Base-by-base conservation (phyloP, 2,113 vertebrate genomes). In the Pipra filicauda region DNA sequence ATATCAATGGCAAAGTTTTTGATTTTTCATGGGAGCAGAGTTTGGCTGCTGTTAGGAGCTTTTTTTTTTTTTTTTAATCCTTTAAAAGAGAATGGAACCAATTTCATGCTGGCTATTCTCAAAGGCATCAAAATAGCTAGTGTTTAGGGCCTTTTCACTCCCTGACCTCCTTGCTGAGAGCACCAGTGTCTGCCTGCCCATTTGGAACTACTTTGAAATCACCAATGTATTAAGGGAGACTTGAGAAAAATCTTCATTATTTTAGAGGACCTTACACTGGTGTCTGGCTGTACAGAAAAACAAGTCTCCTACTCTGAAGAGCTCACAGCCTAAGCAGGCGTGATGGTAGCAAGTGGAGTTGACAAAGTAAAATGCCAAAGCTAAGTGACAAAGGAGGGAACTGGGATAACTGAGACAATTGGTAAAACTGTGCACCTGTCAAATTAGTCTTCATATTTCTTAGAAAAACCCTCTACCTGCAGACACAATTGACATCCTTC, bases 201-300 rank as follows among this genome's bases (percentile, higher is more conserved):
- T 78, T 82, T 85, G 43, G 43, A 89, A 80, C 39, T 51, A 43
- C 67, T 88, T 95, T 80, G 55, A 94, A 94, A 91, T 79, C 33
- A 70, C 44, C 28, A 51, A 5, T 46, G 15, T 88, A 70, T 90
- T 86, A 85, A 83, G 2, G 2, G 44, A 70, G 49, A 66, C 35
- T 54, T 89, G 62, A 78, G 66, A 88, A 94, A 93, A 93, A 72
- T 72, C 65, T 65, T 92, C 62, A 61, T 94, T 87, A 88, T 87
- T 88, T 89, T 75, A 61, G 37, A 82, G 41, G 82, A 44, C 31
- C 26, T 91, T 65, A 48, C 31, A 9, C 28, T 72, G 71, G 30
- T 54, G 27, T 55, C 28, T 70, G 52, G 12, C 39, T 49, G 18
- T 65, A 49, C 28, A 79, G 41, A 70, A 88, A 88, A 91, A 61